phyloP scores from a whole-genome alignment of 2,797 vertebrate genomes.

The Galagoides demidoff region DNA sequence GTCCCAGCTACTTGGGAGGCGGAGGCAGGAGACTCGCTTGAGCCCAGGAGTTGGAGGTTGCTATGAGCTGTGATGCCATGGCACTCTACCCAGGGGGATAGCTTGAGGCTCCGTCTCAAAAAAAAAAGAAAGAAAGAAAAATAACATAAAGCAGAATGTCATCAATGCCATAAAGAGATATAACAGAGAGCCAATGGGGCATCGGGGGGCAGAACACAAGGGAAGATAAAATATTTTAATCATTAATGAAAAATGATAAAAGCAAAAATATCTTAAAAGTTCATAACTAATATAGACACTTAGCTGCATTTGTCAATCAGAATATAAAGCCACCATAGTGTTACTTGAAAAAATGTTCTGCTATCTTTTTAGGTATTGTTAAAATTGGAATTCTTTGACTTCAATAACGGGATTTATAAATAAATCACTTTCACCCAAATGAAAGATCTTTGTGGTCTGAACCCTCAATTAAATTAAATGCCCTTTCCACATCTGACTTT shows the following conservation, averaged over 20 bases:
- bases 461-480: constrained; percentile 26
- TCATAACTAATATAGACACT: not conserved
- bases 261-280: constrained; percentile 7
- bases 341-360: not conserved
- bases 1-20: too few species aligned
- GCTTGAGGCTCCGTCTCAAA: too few species aligned
- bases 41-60: too few species aligned
- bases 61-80: too few species aligned
- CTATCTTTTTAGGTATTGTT: not conserved
- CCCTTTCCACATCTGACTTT: not conserved
- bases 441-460: not conserved
- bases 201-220: not conserved
- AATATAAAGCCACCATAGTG: not conserved
- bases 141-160: constrained; percentile 26
- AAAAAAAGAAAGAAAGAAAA: constrained; percentile 47
- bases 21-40: too few species aligned
- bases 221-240: constrained; percentile 33
- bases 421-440: constrained; percentile 28
- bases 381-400: not conserved
- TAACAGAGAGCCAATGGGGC: not conserved
- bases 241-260: constrained; percentile 29
- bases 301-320: not conserved
- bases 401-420: not conserved
- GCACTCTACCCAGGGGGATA: too few species aligned
- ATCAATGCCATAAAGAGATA: constrained; percentile 19